Evolutionary conservation across 2,113 vertebrate species (phyloP).

Genomic region (Anseranas semipalmata): DNA sequence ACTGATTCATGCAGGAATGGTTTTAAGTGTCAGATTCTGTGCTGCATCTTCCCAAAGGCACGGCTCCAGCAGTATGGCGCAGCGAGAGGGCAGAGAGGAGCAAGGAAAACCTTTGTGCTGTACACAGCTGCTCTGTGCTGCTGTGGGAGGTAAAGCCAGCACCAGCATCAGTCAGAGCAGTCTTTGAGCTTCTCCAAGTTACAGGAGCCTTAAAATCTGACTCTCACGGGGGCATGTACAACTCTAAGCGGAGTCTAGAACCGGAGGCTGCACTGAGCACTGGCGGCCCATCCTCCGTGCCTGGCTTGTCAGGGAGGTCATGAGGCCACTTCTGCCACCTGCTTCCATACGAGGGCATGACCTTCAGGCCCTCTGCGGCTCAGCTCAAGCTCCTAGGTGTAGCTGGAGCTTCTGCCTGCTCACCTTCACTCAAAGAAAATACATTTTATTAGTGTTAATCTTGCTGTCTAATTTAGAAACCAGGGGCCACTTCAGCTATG

Average conservation of each 20-base stretch:
- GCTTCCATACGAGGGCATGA: not conserved
- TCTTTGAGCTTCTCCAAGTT: not conserved
- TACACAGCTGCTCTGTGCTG: not conserved
- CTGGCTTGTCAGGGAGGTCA: not conserved
- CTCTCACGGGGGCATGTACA: not conserved
- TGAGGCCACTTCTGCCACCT: not conserved
- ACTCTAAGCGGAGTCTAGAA: not conserved
- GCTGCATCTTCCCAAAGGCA: not conserved
- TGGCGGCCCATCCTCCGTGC: not conserved
- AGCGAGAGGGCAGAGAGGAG: not conserved
- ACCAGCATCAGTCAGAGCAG: not conserved
- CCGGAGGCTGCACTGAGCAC: fast-evolving
- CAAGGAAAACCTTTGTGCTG: not conserved
- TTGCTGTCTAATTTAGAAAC: conserved; percentile 49
- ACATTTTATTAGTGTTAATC: conserved; percentile 27
- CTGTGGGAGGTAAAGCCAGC: not conserved
- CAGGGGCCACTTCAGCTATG: conserved; percentile 12
- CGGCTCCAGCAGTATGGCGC: not conserved
- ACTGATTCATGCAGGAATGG: not conserved
- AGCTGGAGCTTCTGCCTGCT: not conserved
- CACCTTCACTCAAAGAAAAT: conserved; percentile 28
- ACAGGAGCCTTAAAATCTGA: not conserved
- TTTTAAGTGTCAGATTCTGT: not conserved
- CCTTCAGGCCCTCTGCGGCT: not conserved
- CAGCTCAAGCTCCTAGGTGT: not conserved